Base-by-base conservation (phyloP, 2,113 vertebrate species). In the Dromaius novaehollandiae region DNA sequence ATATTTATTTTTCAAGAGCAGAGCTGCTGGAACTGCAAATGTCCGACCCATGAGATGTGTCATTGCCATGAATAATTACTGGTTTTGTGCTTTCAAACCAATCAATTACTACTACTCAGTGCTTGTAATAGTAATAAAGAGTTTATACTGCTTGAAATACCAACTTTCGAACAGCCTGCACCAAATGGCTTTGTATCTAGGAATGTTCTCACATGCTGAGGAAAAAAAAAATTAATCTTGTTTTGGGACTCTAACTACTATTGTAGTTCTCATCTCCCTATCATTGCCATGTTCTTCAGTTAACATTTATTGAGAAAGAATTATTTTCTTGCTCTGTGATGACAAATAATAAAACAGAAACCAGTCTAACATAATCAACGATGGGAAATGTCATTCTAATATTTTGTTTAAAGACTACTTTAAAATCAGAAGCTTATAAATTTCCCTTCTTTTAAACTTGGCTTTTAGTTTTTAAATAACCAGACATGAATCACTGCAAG, bases 401-500 rank as follows among this genome's bases (percentile, higher is more conserved):
- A 76, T 24, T 76, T 81, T 42, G n/a, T 71, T 95, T 93, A 75
- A 94, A 87, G 76, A 87, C 70, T 87, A 65, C 24, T 94, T 90
- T 71, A 73, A 88, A 93, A 84, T 58, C 77, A 78, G 71, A 63
- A 68, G 48, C 34, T 86, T 88, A 77, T 58, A 61, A 81, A 65
- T 89, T 81, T 82, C 26, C 50, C 71, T 71, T 86, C 84, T 70
- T 66, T 93, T 75, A 73, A 87, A 69, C 4, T 86, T 56, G 60
- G 34, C 80, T 95, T 89, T 95, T 86, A 88, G 66, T 58, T 95
- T 93, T 96, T 71, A 73, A 93, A 89, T 73, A 85, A 84, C 34
- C 34, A 89, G 76, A 61, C 36, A 75, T 36, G 69, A 95, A 95
- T 81, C 86, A 91, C 44, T 76, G 56, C 55, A 89, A 93, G 44